Base-by-base conservation (phyloP, 30 jellyfish, hydroid and myxozoan species). In the Pseudorhiza aurosa region DNA sequence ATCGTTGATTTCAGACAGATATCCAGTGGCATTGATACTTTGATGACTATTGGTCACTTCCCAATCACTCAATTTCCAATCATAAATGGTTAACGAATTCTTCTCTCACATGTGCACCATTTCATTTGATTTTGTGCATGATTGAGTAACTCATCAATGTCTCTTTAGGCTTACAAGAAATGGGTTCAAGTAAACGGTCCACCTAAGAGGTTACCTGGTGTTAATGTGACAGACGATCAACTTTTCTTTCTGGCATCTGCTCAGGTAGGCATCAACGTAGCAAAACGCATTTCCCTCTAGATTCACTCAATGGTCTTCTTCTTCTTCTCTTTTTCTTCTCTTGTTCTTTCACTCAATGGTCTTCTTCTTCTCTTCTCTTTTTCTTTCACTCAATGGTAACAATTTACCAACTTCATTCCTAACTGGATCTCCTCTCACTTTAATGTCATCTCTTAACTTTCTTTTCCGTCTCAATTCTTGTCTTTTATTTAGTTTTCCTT, bases 161-260 rank as follows among this genome's bases (percentile, higher is more conserved):
- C 50, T 79, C 24, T 47, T 22, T 55, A 93, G 98, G 98, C 98
- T 5, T 93, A 93, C 86, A 93, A 82, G 85, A 64, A 79, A 43
- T 87, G 93, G 96, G 88, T 77, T 59, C 19, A 75, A 58, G 60
- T 24, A 15, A 72, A 75, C 37, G 97, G 97, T 0, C 77, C 84
- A 24, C 96, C 93, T 40, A 81, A 62, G 77, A 81, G 78, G 70
- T 82, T 93, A 8, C 98, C 98, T 24, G 98, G 97, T 1, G 85
- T 93, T n/a, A 88, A 94, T 31, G 71, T 82, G 83, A 93, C 98
- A 31, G 84, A 77, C 83, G 97, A 93, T 25, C 98, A 93, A 57
- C 73, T 85, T 45, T 85, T 93, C 42, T 93, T 93, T 57, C 84
- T 93, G 50, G 80, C 96, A n/a, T 92, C 85, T 8, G 98, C 95